Evolutionary conservation across 64 coral and sea anemone species (phyloP).

Genomic region (Montipora efflorescens): DNA sequence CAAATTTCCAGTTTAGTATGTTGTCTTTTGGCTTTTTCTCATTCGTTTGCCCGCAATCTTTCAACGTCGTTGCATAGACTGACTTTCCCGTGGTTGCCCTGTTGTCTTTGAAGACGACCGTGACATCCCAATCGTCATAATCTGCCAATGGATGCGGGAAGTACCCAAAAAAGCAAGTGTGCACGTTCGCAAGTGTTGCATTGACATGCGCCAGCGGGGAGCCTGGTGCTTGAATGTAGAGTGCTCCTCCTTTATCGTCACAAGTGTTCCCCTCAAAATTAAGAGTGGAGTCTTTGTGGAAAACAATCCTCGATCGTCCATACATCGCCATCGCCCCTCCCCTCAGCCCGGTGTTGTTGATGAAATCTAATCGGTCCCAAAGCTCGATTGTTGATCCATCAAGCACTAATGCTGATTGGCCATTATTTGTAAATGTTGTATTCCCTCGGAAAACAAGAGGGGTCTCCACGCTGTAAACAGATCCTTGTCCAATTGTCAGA

Average conservation of each 20-base stretch:
- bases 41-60: conserved; percentile 64
- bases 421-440: conserved; percentile 72
- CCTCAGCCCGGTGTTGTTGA: conserved; percentile 74
- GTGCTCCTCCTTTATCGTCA: conserved; percentile 80
- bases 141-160: conserved; percentile 1
- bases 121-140: conserved; percentile 78
- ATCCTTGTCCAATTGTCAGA: conserved; percentile 76
- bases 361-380: conserved; percentile 62
- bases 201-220: conserved; percentile 76
- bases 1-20: conserved; percentile 65
- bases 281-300: conserved; percentile 68
- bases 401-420: conserved; percentile 73
- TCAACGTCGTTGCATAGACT: conserved; percentile 78
- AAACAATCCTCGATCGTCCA: conserved; percentile 81
- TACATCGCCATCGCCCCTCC: conserved; percentile 95
- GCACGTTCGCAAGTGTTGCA: conserved; percentile 49
- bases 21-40: conserved; percentile 42
- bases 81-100: conserved; percentile 55
- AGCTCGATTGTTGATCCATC: conserved; percentile 83
- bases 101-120: conserved; percentile 75
- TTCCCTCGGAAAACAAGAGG: conserved; percentile 78
- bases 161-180: conserved; percentile 79
- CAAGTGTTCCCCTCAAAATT: conserved; percentile 72
- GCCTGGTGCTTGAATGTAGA: conserved; percentile 85
- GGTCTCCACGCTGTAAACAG: conserved; percentile 84